Evolutionary conservation across 2,113 vertebrate genomes (phyloP).

Genomic region (Syngnathus floridae): DNA sequence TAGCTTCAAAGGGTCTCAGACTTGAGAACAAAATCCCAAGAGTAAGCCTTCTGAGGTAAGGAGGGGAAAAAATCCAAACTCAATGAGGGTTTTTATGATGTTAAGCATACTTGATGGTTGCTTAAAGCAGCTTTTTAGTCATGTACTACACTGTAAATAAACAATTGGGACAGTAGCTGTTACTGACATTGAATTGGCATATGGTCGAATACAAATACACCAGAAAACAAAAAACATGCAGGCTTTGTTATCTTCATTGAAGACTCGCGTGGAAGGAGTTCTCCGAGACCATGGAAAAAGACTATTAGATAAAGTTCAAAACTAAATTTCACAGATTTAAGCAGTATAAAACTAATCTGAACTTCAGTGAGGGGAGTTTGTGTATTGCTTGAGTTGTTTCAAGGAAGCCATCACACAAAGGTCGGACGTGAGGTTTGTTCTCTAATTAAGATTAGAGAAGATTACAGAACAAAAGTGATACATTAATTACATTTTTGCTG

Average conservation of each 20-base stretch:
- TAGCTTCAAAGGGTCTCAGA: constrained; percentile 62
- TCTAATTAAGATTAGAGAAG: constrained; percentile 1
- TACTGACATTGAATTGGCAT: background rate
- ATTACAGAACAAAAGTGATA: constrained; percentile 27
- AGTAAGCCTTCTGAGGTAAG: constrained; percentile 51
- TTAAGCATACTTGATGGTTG: constrained; percentile 30
- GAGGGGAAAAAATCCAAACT: constrained; percentile 23
- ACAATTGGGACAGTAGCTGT: constrained; percentile 2
- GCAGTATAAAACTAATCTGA: background rate
- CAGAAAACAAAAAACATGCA: background rate
- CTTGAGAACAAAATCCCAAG: constrained; percentile 57
- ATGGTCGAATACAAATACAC: background rate
- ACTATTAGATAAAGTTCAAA: background rate
- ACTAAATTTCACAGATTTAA: background rate
- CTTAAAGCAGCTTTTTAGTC: constrained; percentile 9
- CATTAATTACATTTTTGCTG: constrained; percentile 18
- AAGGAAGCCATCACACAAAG: background rate
- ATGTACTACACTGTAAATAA: constrained; percentile 18
- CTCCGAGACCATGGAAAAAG: too few species aligned
- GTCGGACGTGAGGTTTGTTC: constrained; percentile 2
- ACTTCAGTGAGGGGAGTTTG: background rate
- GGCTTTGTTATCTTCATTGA: background rate
- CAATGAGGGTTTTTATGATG: constrained; percentile 12
- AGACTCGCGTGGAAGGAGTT: background rate
- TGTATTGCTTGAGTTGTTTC: background rate